phyloP scores from a whole-genome alignment of 2,888 invertebrate genomes.

The Plutella xylostella region DNA sequence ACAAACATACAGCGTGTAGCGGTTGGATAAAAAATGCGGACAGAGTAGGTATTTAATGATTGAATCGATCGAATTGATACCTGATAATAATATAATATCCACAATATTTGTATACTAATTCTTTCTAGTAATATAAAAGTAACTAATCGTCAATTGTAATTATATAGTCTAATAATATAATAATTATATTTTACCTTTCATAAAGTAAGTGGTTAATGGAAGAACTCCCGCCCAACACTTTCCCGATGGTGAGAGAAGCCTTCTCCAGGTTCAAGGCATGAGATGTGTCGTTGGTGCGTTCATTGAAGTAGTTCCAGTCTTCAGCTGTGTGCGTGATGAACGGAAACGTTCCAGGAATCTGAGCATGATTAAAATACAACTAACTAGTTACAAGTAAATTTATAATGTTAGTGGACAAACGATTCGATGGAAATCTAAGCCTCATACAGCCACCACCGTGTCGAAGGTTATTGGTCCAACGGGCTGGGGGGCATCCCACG shows the following conservation, averaged over 20 bases:
- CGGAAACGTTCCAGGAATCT: conserved; percentile 12
- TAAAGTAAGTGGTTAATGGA: conserved; percentile 10
- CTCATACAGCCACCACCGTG: no score
- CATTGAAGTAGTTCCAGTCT: conserved; percentile 14
- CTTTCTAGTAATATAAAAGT: neutral
- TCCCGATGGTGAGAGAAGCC: conserved; percentile 11
- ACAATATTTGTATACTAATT: neutral
- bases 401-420: no score
- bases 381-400: no score
- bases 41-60: no score
- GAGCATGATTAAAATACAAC: neutral
- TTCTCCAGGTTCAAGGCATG: conserved; percentile 2
- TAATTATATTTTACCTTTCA: conserved; percentile 11
- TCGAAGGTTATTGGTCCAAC: no score
- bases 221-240: conserved; percentile 14
- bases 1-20: no score
- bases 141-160: neutral
- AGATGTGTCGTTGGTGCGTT: conserved; percentile 4
- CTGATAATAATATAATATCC: no score
- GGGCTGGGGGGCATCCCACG: no score
- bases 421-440: no score
- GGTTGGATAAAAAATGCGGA: no score
- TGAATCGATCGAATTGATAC: no score
- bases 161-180: no score
- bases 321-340: conserved; percentile 5